Conservation (phyloP, 2,888 invertebrate species). For the Oxystoma pomonae region DNA sequence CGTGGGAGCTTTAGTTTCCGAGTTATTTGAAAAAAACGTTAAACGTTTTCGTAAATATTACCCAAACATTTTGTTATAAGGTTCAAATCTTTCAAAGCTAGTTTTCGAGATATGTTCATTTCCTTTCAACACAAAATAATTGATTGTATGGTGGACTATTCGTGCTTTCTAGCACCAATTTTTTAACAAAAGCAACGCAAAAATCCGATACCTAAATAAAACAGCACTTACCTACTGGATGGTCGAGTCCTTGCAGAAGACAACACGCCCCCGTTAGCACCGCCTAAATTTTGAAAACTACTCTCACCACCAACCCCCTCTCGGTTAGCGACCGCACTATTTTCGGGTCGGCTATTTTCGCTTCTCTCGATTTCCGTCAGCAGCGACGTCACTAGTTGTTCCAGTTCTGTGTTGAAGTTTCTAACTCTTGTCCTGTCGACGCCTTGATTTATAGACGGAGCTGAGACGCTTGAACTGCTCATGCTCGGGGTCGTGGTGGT, state of each 20-base stretch:
- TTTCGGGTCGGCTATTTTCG: not conserved
- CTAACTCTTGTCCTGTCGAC: conserved; percentile 18
- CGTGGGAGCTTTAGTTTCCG: too few relatives aligned
- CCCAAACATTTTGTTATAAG: too few relatives aligned
- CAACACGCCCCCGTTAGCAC: not conserved
- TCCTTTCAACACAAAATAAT: too few relatives aligned
- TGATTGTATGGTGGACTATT: too few relatives aligned
- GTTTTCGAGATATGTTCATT: too few relatives aligned
- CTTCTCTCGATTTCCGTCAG: conserved; percentile 34
- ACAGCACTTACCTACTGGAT: conserved; percentile 10
- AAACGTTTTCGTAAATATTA: too few relatives aligned
- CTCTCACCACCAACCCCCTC: not conserved
- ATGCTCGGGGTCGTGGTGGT: conserved; percentile 2
- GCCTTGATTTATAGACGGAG: not conserved
- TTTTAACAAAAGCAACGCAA: too few relatives aligned
- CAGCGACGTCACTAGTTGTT: conserved; percentile 35
- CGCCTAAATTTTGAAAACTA: too few relatives aligned
- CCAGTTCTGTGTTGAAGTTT: conserved; percentile 37
- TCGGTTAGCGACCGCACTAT: not conserved
- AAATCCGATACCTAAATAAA: too few relatives aligned
- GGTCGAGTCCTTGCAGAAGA: conserved; percentile 1
- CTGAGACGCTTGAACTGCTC: not conserved
- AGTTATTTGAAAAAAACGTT: too few relatives aligned
- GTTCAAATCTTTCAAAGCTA: too few relatives aligned
- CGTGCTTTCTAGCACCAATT: too few relatives aligned